Evolutionary conservation across 2,888 invertebrate genomes (phyloP).

Genomic region (Eudemis profundana): DNA sequence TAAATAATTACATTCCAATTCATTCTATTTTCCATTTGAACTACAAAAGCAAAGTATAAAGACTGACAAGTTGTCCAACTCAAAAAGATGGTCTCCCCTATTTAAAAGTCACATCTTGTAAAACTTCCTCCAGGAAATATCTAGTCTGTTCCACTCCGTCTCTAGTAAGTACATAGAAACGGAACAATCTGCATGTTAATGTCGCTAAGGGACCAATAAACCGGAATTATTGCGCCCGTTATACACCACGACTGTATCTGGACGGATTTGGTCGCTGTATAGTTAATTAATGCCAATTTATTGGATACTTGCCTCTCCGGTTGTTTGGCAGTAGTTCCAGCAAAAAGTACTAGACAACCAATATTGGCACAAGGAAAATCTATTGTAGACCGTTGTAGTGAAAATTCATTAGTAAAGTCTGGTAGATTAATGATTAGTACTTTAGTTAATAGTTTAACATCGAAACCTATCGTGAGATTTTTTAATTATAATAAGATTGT

Average conservation of each 20-base stretch:
- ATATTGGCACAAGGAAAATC: no score
- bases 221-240: constrained; percentile 56
- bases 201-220: constrained; percentile 61
- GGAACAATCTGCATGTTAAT: constrained; percentile 65
- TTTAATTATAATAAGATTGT: no score
- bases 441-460: no score
- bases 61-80: no score
- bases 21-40: no score
- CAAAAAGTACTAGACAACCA: not conserved
- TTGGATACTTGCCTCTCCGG: not conserved
- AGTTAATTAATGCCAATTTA: constrained; percentile 27
- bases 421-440: no score
- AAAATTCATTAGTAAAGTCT: no score
- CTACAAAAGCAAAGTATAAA: no score
- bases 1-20: no score
- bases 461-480: no score
- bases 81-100: no score
- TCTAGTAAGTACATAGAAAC: not conserved
- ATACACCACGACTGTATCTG: constrained; percentile 55
- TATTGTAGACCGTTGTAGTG: no score
- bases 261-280: constrained; percentile 2
- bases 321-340: not conserved
- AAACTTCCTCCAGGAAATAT: not conserved
- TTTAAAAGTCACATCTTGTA: not conserved
- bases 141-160: not conserved